These are phyloP conservation scores for Odocoileus virginianus DNA, from an alignment of 2,113 vertebrate species.

Conservation along the genomic window DNA sequence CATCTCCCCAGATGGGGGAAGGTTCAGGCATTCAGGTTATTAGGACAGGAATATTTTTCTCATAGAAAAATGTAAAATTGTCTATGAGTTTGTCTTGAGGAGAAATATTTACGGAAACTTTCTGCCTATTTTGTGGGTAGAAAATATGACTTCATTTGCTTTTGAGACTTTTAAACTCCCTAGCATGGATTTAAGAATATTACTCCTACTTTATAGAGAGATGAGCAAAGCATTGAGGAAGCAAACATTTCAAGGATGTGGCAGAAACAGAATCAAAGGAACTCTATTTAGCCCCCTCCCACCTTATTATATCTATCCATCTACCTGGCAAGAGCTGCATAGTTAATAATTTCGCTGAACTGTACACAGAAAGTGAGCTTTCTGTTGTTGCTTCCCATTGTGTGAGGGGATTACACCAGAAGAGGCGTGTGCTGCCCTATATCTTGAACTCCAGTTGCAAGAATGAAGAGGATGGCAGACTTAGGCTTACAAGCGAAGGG, in stretches of 20 bases:
- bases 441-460: background rate
- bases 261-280: background rate
- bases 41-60: background rate
- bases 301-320: background rate
- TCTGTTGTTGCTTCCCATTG: background rate
- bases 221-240: background rate
- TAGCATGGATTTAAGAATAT: background rate
- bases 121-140: background rate
- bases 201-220: background rate
- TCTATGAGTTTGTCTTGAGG: background rate
- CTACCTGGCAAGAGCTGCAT: background rate
- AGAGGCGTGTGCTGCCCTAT: background rate
- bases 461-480: background rate
- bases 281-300: background rate
- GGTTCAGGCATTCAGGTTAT: background rate
- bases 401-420: background rate
- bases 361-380: background rate
- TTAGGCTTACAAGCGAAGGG: background rate
- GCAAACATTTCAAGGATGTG: background rate
- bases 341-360: background rate
- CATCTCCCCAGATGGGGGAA: background rate
- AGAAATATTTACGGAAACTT: background rate
- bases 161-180: background rate
- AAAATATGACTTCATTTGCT: background rate
- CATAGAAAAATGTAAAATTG: background rate